These are phyloP conservation scores for Teleogryllus oceanicus DNA, from an alignment of 2,888 invertebrate genomes.

Conservation along the genomic window DNA sequence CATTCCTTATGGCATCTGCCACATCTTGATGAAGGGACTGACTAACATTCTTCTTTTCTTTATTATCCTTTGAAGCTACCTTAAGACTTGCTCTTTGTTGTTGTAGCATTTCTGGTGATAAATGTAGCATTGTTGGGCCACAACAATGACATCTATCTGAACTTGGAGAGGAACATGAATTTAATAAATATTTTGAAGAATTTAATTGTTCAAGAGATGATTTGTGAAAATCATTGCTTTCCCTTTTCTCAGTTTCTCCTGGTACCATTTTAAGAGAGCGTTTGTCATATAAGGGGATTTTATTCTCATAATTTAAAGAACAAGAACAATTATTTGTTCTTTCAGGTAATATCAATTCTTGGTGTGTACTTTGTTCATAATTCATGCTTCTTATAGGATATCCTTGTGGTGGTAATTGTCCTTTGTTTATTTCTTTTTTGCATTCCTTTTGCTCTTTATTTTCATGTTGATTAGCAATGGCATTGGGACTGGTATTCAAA, in stretches of 20 bases:
- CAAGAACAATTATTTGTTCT: background rate
- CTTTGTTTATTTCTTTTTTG: background rate
- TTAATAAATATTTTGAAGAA: background rate
- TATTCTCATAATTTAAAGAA: background rate
- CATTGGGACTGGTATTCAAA: background rate
- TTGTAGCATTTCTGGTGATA: constrained; percentile 32
- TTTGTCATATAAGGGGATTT: background rate
- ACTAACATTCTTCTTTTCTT: background rate
- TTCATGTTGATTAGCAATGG: background rate
- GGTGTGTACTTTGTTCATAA: background rate
- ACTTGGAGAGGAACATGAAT: background rate
- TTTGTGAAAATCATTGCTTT: background rate
- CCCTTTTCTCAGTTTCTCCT: too few relatives aligned
- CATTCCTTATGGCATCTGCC: constrained; percentile 30
- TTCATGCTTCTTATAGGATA: background rate
- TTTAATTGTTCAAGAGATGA: background rate
- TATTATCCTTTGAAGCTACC: constrained; percentile 19
- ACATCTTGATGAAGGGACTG: constrained; percentile 24
- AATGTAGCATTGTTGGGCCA: constrained; percentile 24
- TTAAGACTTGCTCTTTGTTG: constrained; percentile 30
- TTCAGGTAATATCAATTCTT: background rate
- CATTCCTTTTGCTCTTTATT: background rate
- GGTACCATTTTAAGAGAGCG: background rate
- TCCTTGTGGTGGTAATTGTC: background rate
- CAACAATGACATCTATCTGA: constrained; percentile 25